These are phyloP conservation scores for Diaperis boleti DNA, from an alignment of 2,888 invertebrate genomes.

Conservation along the genomic window DNA sequence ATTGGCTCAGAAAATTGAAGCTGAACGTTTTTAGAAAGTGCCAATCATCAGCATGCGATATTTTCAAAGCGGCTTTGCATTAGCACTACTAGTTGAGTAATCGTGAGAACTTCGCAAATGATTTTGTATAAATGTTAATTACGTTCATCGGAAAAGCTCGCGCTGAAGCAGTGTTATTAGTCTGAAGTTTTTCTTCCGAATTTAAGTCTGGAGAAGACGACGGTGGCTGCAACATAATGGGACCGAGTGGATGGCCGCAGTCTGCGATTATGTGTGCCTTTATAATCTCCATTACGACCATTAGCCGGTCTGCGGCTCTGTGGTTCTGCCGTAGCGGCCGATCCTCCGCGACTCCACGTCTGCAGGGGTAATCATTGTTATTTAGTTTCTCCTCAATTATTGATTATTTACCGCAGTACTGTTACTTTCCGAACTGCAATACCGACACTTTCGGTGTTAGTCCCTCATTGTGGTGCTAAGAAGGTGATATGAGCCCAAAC, in stretches of 20 bases:
- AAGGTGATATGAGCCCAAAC: too few relatives aligned
- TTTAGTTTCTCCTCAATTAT: constrained; percentile 63
- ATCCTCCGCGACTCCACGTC: constrained; percentile 58
- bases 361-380: constrained; percentile 63
- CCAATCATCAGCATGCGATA: constrained; percentile 43
- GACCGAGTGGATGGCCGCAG: constrained; percentile 38
- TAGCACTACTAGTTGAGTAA: constrained; percentile 39
- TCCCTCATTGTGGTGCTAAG: too few relatives aligned
- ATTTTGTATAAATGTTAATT: constrained; percentile 37
- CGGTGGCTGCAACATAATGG: constrained; percentile 39
- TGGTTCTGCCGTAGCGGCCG: constrained; percentile 46
- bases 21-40: constrained; percentile 43
- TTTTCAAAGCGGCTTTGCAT: constrained; percentile 38
- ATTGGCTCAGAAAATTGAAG: constrained; percentile 42
- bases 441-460: not conserved
- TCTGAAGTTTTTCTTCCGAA: constrained; percentile 15
- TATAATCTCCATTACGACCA: constrained; percentile 63
- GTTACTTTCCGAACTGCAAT: constrained; percentile 49
- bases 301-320: constrained; percentile 57
- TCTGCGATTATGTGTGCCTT: constrained; percentile 60
- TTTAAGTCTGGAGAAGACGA: constrained; percentile 31
- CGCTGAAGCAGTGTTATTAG: constrained; percentile 21
- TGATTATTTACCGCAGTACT: constrained; percentile 64
- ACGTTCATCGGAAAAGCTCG: constrained; percentile 28
- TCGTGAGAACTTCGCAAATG: constrained; percentile 39